Conservation (phyloP, 37 sponge, comb jelly and placozoan genomes). For the Beroe ovata region DNA sequence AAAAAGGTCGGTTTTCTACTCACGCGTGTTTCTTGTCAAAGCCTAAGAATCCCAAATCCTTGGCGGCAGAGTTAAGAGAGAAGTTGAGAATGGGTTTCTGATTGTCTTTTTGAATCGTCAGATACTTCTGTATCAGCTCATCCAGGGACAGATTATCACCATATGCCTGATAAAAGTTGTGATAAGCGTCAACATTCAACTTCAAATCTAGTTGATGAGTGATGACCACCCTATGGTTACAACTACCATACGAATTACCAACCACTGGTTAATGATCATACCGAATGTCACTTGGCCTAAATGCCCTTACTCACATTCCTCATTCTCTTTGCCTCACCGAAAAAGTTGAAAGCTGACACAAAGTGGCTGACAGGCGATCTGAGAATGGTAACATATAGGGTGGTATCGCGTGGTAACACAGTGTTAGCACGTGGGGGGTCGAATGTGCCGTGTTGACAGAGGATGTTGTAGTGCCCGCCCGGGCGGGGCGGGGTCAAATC, state of each 20-base stretch:
- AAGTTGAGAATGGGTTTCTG: neutral
- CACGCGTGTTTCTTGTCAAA: no score
- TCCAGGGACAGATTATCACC: neutral
- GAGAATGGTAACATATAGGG: conserved; percentile 34
- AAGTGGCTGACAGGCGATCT: conserved; percentile 31
- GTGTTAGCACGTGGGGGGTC: neutral
- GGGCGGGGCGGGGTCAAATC: neutral
- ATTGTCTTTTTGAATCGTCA: neutral
- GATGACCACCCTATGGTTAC: no score
- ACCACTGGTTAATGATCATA: no score
- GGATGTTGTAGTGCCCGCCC: neutral
- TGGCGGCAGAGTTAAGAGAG: neutral
- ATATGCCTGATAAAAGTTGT: no score
- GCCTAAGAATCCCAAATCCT: neutral
- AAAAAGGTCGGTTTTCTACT: no score
- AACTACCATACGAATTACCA: no score
- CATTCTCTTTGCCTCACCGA: neutral
- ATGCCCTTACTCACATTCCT: no score
- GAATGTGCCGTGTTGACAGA: conserved; percentile 50
- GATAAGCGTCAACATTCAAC: no score
- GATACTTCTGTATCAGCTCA: neutral
- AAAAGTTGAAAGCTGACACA: conserved; percentile 21
- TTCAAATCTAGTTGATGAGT: no score
- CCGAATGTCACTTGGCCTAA: no score
- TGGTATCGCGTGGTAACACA: neutral